Evolutionary conservation across 2,888 invertebrate species (phyloP).

Genomic region (Epirrhoe tristata): DNA sequence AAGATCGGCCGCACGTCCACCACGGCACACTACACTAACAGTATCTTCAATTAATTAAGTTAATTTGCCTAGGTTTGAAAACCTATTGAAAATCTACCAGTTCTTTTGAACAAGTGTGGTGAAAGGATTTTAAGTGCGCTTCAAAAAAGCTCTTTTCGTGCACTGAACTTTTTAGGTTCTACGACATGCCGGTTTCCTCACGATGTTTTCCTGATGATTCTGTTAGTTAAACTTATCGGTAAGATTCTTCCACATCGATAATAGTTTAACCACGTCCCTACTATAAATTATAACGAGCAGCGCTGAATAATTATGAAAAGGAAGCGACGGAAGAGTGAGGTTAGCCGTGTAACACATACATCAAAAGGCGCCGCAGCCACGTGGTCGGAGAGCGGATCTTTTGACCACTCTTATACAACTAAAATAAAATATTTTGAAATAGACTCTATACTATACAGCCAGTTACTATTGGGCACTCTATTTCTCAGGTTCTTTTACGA

Average conservation of each 20-base stretch:
- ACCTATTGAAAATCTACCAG: too few relatives aligned
- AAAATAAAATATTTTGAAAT: constrained; percentile 11
- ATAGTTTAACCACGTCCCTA: constrained; percentile 39
- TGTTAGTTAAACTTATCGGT: background rate
- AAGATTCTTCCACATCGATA: constrained; percentile 1
- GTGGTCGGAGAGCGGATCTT: constrained; percentile 25
- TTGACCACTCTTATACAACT: constrained; percentile 8
- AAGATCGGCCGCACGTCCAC: too few relatives aligned
- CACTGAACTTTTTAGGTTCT: too few relatives aligned
- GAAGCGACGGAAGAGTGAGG: constrained; percentile 50
- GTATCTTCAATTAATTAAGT: too few relatives aligned
- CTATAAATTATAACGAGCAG: constrained; percentile 56
- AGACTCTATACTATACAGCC: background rate
- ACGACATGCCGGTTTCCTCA: too few relatives aligned
- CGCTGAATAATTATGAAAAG: constrained; percentile 66
- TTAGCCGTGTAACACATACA: constrained; percentile 47
- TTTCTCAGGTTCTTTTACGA: background rate
- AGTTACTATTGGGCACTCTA: background rate
- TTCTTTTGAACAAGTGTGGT: too few relatives aligned
- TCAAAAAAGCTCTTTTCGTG: too few relatives aligned
- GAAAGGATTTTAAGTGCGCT: too few relatives aligned
- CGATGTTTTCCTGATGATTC: too few relatives aligned
- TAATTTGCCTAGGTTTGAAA: too few relatives aligned
- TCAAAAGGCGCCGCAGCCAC: constrained; percentile 37
- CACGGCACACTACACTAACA: too few relatives aligned